Evolutionary conservation across 2,888 invertebrate genomes (phyloP).

Genomic region (Hydrotaea diabolus): DNA sequence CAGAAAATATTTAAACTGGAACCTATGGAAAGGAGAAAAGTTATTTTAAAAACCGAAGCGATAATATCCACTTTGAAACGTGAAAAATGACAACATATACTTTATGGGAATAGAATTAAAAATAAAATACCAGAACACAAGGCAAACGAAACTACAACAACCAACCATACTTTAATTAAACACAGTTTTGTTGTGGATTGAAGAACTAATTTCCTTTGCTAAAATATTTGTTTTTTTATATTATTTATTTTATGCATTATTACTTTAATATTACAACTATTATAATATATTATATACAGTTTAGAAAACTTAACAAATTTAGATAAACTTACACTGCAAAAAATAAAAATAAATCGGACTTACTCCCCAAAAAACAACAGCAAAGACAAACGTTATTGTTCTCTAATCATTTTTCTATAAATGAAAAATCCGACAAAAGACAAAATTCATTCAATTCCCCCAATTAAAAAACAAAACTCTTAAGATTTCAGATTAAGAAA

Average conservation of each 20-base stretch:
- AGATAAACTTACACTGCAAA: constrained; percentile 63
- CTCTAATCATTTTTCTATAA: constrained; percentile 9
- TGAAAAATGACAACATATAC: background rate
- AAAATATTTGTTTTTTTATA: constrained; percentile 47
- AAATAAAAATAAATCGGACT: constrained; percentile 25
- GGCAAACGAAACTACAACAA: constrained; percentile 3
- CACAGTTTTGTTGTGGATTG: constrained; percentile 38
- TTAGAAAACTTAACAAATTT: constrained; percentile 58
- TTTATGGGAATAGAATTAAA: constrained; percentile 4
- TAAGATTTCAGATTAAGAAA: constrained; percentile 34
- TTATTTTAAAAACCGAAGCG: background rate
- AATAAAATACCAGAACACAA: constrained; percentile 8
- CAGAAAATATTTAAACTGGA: background rate
- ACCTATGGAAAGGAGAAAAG: too few relatives aligned
- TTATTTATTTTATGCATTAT: constrained; percentile 62
- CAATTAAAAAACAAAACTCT: constrained; percentile 41
- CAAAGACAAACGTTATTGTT: constrained; percentile 27
- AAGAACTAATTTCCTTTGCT: constrained; percentile 23
- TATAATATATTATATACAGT: constrained; percentile 50
- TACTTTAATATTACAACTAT: constrained; percentile 41
- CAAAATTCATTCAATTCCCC: constrained; percentile 6
- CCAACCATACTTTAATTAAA: background rate
- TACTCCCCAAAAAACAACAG: background rate
- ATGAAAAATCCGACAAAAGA: constrained; percentile 40
- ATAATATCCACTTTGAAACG: background rate